These are phyloP conservation scores for Nycticebus coucang DNA, from an alignment of 2,113 vertebrate species.

Conservation along the genomic window DNA sequence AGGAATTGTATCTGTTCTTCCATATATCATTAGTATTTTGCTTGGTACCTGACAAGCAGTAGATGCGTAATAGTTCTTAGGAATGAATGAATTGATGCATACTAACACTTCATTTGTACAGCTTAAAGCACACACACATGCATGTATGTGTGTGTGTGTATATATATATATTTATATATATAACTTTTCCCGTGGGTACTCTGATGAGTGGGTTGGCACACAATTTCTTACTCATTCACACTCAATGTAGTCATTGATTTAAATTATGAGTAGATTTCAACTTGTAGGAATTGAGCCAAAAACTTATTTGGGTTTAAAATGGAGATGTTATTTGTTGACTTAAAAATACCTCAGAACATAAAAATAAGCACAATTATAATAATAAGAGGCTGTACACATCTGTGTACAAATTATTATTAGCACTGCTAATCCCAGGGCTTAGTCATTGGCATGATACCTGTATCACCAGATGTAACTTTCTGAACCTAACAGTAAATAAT, in stretches of 20 bases:
- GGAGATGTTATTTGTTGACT: conserved; percentile 71
- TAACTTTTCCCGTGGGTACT: neutral
- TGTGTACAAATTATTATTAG: conserved; percentile 82
- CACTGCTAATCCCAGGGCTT: conserved; percentile 72
- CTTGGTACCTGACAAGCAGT: neutral
- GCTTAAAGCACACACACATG: neutral
- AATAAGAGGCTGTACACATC: conserved; percentile 74
- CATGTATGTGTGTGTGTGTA: too few relatives aligned
- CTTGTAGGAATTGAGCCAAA: conserved; percentile 54
- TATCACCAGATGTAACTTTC: conserved; percentile 74
- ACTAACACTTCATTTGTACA: neutral
- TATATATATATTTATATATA: neutral
- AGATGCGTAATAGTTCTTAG: neutral
- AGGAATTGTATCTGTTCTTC: neutral
- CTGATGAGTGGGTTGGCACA: conserved; percentile 9
- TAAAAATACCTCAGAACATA: conserved; percentile 54
- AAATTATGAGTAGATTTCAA: conserved; percentile 48
- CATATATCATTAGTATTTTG: neutral
- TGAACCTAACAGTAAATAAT: conserved; percentile 76
- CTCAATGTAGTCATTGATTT: conserved; percentile 17
- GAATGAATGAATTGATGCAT: neutral
- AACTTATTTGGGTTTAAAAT: conserved; percentile 69
- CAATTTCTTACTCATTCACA: neutral
- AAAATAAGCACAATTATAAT: conserved; percentile 74
- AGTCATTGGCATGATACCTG: conserved; percentile 76